Evolutionary conservation across 2,113 vertebrate species (phyloP).

Genomic region (Oncorhynchus tshawytscha): DNA sequence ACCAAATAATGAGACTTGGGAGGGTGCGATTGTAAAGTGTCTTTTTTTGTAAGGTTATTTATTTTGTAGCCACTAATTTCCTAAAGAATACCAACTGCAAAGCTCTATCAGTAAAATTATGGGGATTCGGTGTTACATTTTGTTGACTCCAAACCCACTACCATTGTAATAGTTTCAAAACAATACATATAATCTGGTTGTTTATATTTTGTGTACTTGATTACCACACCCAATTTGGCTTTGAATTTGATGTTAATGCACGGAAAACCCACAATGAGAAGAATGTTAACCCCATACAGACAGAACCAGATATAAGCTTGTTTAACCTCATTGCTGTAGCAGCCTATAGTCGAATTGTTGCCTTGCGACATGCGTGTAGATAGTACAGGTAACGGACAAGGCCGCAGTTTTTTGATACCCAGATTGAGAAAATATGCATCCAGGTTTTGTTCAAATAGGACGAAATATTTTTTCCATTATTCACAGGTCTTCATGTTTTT

Average conservation of each 20-base stretch:
- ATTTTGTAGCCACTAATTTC: constrained; percentile 61
- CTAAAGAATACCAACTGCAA: constrained; percentile 16
- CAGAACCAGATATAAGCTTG: constrained; percentile 63
- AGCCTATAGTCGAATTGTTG: constrained; percentile 41
- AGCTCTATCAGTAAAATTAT: constrained; percentile 16
- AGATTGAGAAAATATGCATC: constrained; percentile 19
- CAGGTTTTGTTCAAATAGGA: constrained; percentile 23
- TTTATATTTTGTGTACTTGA: constrained; percentile 45
- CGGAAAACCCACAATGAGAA: constrained; percentile 12
- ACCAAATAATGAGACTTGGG: constrained; percentile 60
- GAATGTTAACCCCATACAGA: constrained; percentile 41
- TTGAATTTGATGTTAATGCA: constrained; percentile 3
- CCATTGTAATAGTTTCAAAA: constrained; percentile 18
- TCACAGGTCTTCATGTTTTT: constrained; percentile 35
- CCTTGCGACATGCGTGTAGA: constrained; percentile 17
- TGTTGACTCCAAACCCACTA: constrained; percentile 37
- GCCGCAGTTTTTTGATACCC: background rate
- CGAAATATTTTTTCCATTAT: constrained; percentile 30
- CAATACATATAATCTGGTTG: constrained; percentile 11
- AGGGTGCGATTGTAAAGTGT: too few species aligned
- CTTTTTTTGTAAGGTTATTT: constrained; percentile 62
- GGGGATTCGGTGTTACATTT: constrained; percentile 11
- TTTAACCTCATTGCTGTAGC: constrained; percentile 36
- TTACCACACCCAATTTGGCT: constrained; percentile 11
- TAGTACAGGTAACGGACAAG: background rate